Evolutionary conservation across 2,888 invertebrate species (phyloP), one percentile per base, ranked within the genome.

Genomic region (Epistrophella euchroma): DNA sequence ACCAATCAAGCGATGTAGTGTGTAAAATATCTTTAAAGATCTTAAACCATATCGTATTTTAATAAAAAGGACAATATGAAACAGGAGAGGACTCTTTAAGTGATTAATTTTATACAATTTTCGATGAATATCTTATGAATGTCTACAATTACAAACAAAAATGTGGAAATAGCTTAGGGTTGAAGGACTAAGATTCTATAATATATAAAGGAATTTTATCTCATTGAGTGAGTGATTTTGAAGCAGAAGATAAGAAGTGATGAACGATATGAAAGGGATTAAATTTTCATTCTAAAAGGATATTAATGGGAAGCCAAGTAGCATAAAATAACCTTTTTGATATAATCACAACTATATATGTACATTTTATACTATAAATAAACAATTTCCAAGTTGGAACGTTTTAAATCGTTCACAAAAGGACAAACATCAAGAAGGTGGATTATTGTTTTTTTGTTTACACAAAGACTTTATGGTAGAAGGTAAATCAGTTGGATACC

Each of bases 221-320:
- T 66, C 70, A 40, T 58, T 77, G 50, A 73, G 77, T 64, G 71
- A 77, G 47, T 81, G 72, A 80, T 85, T 85, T 81, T 56, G 17
- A 43, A 55, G n/a, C n/a, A n/a, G 40, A 47, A 7, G 13, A 43
- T 15, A 37, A 11, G 32, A 35, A 70, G 62, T 86, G 85, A 77
- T 77, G 77, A 81, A 77, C 80, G 81, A 70, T 66, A 47, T 81
- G 64, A 74, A 81, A 70, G 62, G 76, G 81, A 80, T 84, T 84
- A 80, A 80, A 80, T 76, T 80, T 75, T 52, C 37, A 71, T 50
- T 66, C 50, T 56, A 72, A 80, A 76, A 76, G 81, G 72, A 76
- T 81, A 70, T 81, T 43, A 71, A 55, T 35, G 71, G 32, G 15
- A 43, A 19, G 25, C 43, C 55, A 28, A 71, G 56, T 37, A 52